These are phyloP conservation scores for Prostheceraeus crozeri DNA, from an alignment of 2,888 invertebrate species.

Conservation along the genomic window DNA sequence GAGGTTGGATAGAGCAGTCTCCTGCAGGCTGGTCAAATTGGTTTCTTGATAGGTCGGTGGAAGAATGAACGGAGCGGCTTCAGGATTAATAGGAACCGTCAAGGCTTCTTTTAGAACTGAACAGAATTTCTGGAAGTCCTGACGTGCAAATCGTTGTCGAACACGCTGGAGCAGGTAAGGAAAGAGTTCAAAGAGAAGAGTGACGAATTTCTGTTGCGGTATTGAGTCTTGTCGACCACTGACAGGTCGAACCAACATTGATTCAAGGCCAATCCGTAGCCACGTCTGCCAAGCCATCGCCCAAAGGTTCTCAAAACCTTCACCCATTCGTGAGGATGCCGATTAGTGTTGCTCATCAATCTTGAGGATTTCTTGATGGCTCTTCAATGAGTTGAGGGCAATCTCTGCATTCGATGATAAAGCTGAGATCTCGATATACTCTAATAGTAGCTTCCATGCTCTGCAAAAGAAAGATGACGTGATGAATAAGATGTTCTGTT, in stretches of 20 bases:
- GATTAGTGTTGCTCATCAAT: slow-evolving; percentile 44
- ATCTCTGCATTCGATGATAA: slow-evolving; percentile 81
- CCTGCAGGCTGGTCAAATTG: slow-evolving; percentile 70
- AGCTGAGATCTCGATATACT: slow-evolving; percentile 69
- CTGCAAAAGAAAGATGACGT: no score
- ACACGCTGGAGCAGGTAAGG: slow-evolving; percentile 86
- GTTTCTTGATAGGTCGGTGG: slow-evolving; percentile 69
- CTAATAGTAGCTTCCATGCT: no score
- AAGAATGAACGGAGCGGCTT: slow-evolving; percentile 72
- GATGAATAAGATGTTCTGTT: no score
- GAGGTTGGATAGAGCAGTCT: slow-evolving; percentile 74
- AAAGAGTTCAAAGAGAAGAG: slow-evolving; percentile 87
- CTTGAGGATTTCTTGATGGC: slow-evolving; percentile 83
- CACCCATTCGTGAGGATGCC: slow-evolving; percentile 37
- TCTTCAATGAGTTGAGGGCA: slow-evolving; percentile 86
- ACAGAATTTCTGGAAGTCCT: slow-evolving; percentile 36
- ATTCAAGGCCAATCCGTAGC: slow-evolving; percentile 69
- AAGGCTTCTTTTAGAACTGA: slow-evolving; percentile 34
- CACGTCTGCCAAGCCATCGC: slow-evolving; percentile 61
- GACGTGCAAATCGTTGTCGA: slow-evolving; percentile 62
- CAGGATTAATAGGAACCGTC: slow-evolving; percentile 47
- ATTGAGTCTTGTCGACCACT: slow-evolving; percentile 64
- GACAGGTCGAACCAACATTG: slow-evolving; percentile 43
- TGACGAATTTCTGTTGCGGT: slow-evolving; percentile 84
- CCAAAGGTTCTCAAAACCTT: slow-evolving; percentile 51